Base-by-base conservation (phyloP, 37 sponge, comb jelly and placozoan species). In the Cliona cf. orientalis region DNA sequence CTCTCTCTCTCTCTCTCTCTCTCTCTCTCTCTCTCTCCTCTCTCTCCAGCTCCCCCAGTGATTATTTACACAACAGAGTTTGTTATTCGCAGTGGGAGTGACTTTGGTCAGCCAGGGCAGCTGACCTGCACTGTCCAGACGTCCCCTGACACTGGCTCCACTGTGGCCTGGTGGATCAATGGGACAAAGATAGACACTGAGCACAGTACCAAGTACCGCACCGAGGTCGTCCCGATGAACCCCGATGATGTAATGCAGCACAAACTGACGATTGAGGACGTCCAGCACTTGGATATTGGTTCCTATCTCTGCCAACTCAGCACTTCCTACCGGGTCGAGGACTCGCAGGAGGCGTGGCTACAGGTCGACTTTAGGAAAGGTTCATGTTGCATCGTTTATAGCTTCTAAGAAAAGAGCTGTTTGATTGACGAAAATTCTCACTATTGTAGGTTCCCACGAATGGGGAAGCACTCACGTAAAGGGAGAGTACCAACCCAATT, bases 21-120 rank as follows among this genome's bases (percentile, higher is more conserved):
- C 41, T 68, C 78, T 82, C 65, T 58, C 74, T 72, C 46, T 69
- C 32, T 70, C 69, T 66, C 43, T 65, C 35, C 60, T 49, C 55
- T 17, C 11, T 17, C 55, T 19, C 17, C 55, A 49, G 14, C 55
- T 49, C 17, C 17, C 55, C 17, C 55, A 49, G 14, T 49, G 55
- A 80, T 80, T 33, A 46, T 80, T 33, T 80, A 80, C 58, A 80
- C 80, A 2, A 80, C 68, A 23, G 80, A 80, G 69, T 66, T 44
- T 49, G 37, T 46, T 23, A 3, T 80, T 25, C 26, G 23, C 32
- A 44, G 69, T n/a, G 57, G 53, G 39, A 29, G 5, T 56, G 57
- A 80, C 5, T 69, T 80, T 67, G 80, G 80, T 1, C 46, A 67
- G 53, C 2, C 38, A 17, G 68, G 68, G 3, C 56, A 80, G 37